phyloP scores from a whole-genome alignment of 2,888 invertebrate species.

The Lottia gigantea region DNA sequence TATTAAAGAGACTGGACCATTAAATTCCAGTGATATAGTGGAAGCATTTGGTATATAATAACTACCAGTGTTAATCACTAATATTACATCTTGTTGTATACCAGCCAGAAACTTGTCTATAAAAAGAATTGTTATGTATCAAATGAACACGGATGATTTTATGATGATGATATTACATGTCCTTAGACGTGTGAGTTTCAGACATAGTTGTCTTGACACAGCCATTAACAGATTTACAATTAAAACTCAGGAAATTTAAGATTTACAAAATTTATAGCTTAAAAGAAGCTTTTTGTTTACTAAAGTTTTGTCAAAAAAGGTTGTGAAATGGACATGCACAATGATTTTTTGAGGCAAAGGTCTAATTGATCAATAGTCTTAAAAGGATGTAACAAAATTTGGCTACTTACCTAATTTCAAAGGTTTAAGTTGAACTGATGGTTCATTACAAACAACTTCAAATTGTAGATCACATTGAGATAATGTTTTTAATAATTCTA shows the following conservation, averaged over 20 bases:
- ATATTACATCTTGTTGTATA: conserved; percentile 47
- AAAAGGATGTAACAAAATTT: no score
- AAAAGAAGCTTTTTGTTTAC: no score
- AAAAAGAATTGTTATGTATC: conserved; percentile 13
- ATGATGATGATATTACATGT: no score
- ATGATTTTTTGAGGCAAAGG: no score
- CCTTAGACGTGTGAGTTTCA: no score
- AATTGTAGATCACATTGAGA: conserved; percentile 34
- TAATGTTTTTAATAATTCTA: conserved; percentile 50
- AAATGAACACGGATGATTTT: no score
- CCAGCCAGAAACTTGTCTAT: conserved; percentile 49
- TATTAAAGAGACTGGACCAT: conserved; percentile 21
- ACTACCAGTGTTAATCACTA: conserved; percentile 55
- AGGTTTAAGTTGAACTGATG: conserved; percentile 43
- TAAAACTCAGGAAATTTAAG: no score
- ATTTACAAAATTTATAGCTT: no score
- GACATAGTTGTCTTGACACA: no score
- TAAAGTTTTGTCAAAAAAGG: no score
- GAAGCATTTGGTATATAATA: conserved; percentile 27
- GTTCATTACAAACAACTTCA: conserved; percentile 44
- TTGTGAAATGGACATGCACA: no score
- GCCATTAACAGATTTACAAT: not conserved
- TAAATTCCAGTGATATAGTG: conserved; percentile 23
- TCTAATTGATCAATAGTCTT: no score
- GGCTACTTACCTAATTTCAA: conserved; percentile 35